Evolutionary conservation across 1,140 invertebrate species (phyloP).

Genomic region (Drosophila micromelanica): DNA sequence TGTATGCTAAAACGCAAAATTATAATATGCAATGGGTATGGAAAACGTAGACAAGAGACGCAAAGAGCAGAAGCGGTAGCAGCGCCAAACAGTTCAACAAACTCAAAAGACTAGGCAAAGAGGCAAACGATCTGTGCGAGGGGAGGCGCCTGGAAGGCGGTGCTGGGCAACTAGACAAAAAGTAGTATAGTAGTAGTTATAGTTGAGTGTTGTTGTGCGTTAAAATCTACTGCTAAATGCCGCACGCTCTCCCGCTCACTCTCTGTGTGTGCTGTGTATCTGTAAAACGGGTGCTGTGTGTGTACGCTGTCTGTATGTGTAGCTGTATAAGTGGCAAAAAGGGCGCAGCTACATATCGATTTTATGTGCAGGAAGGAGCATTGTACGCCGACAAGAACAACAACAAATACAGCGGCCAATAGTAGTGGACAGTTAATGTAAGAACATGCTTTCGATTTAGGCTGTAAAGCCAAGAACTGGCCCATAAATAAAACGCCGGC

Average conservation of each 20-base stretch:
- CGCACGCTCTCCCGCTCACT: slow-evolving; percentile 21
- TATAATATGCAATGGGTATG: slow-evolving; percentile 67
- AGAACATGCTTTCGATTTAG: neutral
- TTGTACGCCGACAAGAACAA: slow-evolving; percentile 51
- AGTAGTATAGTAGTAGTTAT: slow-evolving; percentile 20
- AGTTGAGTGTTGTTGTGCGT: slow-evolving; percentile 24
- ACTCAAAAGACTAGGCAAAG: slow-evolving; percentile 41
- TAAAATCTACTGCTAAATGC: slow-evolving; percentile 58
- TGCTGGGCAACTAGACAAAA: slow-evolving; percentile 18
- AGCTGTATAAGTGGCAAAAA: slow-evolving; percentile 63
- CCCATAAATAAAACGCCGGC: slow-evolving; percentile 63
- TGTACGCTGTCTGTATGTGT: slow-evolving; percentile 14
- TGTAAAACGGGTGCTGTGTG: slow-evolving; percentile 51
- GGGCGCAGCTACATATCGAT: slow-evolving; percentile 77
- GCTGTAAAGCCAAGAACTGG: slow-evolving; percentile 15
- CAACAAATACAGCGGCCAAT: slow-evolving; percentile 26
- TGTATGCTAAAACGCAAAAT: slow-evolving; percentile 66
- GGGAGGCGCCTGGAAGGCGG: slow-evolving; percentile 2
- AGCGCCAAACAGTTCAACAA: slow-evolving; percentile 59
- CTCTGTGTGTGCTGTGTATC: slow-evolving; percentile 69
- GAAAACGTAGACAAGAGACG: slow-evolving; percentile 28
- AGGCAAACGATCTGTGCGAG: slow-evolving; percentile 15
- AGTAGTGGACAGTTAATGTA: slow-evolving; percentile 28
- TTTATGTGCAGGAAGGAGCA: slow-evolving; percentile 69
- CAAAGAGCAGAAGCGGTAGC: slow-evolving; percentile 9